phyloP scores from a whole-genome alignment of 1,140 invertebrate species.

The Pectinophora gossypiella region DNA sequence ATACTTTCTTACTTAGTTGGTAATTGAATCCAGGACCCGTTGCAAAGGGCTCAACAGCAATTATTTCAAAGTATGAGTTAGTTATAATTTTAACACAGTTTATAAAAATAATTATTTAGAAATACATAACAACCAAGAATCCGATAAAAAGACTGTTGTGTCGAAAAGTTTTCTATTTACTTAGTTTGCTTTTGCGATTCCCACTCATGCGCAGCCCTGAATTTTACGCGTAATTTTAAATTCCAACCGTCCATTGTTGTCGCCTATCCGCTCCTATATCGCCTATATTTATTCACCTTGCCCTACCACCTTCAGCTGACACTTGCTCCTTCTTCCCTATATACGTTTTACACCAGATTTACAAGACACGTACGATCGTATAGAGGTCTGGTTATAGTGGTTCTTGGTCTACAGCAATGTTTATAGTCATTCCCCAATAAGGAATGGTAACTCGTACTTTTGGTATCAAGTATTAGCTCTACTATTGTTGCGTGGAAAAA shows the following conservation, averaged over 20 bases:
- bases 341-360: too few species aligned
- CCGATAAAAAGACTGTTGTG: too few species aligned
- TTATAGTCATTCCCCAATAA: background rate
- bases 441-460: background rate
- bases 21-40: too few species aligned
- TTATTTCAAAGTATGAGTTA: too few species aligned
- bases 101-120: too few species aligned
- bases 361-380: too few species aligned
- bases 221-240: constrained; percentile 43
- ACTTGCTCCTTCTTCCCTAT: background rate
- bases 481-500: constrained; percentile 5
- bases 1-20: too few species aligned
- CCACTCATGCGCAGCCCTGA: constrained; percentile 25
- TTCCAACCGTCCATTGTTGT: constrained; percentile 45
- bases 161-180: too few species aligned
- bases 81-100: too few species aligned
- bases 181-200: background rate
- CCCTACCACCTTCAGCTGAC: background rate
- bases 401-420: background rate
- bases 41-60: too few species aligned
- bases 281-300: constrained; percentile 30
- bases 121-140: too few species aligned
- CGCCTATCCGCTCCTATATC: constrained; percentile 43
- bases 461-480: constrained; percentile 1
- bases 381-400: background rate